Conservation (phyloP, 1,140 invertebrate genomes). For the Frieseomelitta varia region DNA sequence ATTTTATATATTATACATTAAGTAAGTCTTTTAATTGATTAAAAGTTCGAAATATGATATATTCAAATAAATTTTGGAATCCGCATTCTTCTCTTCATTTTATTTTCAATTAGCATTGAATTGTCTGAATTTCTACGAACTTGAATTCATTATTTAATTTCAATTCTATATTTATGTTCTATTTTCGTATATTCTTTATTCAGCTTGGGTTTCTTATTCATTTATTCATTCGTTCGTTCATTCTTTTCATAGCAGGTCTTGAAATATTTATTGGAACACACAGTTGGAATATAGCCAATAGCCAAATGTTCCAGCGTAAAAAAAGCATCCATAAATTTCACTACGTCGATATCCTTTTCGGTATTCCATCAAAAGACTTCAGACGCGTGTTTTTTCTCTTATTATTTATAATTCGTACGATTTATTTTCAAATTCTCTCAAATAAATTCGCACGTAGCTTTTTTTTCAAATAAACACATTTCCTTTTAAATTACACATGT, state of each 20-base stretch:
- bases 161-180: too few relatives aligned
- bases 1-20: too few relatives aligned
- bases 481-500: too few relatives aligned
- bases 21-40: too few relatives aligned
- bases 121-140: background rate
- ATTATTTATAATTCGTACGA: background rate
- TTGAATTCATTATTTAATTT: too few relatives aligned
- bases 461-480: too few relatives aligned
- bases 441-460: too few relatives aligned
- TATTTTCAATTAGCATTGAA: too few relatives aligned
- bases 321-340: background rate
- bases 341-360: background rate
- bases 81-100: too few relatives aligned
- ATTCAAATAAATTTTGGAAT: too few relatives aligned
- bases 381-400: background rate
- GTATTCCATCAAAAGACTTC: background rate
- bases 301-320: background rate
- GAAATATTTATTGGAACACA: background rate
- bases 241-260: background rate
- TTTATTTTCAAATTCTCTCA: too few relatives aligned
- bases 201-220: background rate
- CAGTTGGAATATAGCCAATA: background rate
- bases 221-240: background rate
- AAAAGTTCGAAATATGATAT: too few relatives aligned
- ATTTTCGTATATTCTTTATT: background rate